Percentiles rank a stretch among this genome's conserved stretches.
Evolutionary conservation across 2,113 vertebrate genomes (phyloP).

Genomic region (Python bivittatus): DNA sequence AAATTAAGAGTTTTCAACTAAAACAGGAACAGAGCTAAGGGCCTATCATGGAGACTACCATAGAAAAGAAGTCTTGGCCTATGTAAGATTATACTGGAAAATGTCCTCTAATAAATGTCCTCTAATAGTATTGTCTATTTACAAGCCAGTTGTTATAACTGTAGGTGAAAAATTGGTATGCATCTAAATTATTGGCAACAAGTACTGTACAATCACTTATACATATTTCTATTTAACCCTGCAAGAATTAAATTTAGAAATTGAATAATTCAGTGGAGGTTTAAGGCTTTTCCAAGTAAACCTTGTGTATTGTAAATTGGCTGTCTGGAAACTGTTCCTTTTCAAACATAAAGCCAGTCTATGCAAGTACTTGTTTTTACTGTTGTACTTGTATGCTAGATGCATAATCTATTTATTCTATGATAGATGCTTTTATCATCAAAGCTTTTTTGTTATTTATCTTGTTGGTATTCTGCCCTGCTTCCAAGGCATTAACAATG

Average conservation of each 20-base stretch:
- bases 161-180: not conserved
- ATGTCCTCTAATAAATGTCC: not conserved
- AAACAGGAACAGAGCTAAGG: no score
- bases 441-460: not conserved
- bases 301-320: not conserved
- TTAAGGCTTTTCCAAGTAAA: constrained; percentile 1
- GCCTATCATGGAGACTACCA: no score
- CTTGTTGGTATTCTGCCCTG: not conserved
- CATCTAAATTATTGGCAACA: constrained; percentile 8
- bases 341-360: not conserved
- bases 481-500: not conserved
- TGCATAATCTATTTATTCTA: not conserved
- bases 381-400: not conserved
- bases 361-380: not conserved
- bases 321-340: not conserved
- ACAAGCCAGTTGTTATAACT: not conserved
- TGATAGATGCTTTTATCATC: not conserved
- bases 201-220: not conserved
- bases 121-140: constrained; percentile 26
- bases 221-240: not conserved
- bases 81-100: not conserved
- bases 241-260: not conserved
- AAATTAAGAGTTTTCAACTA: no score
- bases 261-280: not conserved
- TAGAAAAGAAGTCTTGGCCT: not conserved